Conservation (phyloP, 2,888 invertebrate species). For the Watsonalla cultraria region DNA sequence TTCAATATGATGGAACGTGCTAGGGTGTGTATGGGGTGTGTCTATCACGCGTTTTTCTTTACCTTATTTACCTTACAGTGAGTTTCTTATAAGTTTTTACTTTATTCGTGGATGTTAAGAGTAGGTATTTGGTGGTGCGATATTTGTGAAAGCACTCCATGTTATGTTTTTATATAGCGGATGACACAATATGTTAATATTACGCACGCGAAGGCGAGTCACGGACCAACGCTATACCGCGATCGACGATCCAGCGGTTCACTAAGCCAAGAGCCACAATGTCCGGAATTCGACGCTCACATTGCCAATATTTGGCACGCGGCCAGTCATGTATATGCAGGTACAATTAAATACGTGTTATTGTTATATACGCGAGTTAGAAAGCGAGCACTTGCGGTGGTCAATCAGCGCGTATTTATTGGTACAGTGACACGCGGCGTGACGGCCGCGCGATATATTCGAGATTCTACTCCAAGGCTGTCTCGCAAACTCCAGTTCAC, state of each 20-base stretch:
- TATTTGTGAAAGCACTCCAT: background rate
- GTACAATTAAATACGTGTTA: conserved; percentile 21
- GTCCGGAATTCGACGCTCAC: background rate
- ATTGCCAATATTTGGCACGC: conserved; percentile 2
- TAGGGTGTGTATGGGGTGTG: too few species aligned
- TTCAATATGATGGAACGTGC: too few species aligned
- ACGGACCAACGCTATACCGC: background rate
- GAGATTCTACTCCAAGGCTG: background rate
- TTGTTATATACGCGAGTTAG: background rate
- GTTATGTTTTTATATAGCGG: background rate
- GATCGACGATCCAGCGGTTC: background rate
- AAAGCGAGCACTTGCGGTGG: background rate
- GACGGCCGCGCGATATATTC: background rate
- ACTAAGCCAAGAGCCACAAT: background rate
- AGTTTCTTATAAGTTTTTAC: too few species aligned
- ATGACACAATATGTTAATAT: background rate
- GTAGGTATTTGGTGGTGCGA: too few species aligned
- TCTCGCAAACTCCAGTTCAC: background rate
- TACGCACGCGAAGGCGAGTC: background rate
- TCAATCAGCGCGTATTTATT: background rate
- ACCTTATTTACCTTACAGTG: too few species aligned
- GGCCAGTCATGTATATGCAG: conserved; percentile 27
- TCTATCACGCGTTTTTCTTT: too few species aligned
- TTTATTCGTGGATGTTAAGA: too few species aligned
- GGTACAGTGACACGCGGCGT: background rate